Base-by-base conservation (phyloP, 2,888 invertebrate genomes). In the Diarsia rubi region DNA sequence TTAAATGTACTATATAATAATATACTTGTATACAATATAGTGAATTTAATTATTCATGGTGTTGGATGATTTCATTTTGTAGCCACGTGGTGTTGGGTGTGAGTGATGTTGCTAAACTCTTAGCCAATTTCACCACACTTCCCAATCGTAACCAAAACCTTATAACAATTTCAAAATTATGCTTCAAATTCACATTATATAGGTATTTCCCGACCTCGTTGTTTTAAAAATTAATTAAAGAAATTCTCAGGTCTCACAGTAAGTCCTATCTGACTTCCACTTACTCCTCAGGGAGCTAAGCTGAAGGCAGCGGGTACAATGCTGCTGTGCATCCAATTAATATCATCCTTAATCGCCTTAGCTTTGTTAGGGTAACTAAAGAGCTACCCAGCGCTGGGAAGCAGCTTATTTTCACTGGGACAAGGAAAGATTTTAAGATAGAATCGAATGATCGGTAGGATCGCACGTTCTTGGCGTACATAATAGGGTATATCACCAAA, bases 281-380 rank as follows among this genome's bases (percentile, higher is more conserved):
- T 45, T 19, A 59, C 19, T 14, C 65, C 47, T 54, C 3, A 31
- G 67, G 47, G 59, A 31, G 16, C 19, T 27, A 12, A 14, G 59
- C 62, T 70, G 24, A 31, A 16, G 16, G n/a, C 37, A 16, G 59
- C 3, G 47, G 60, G 42, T 54, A 52, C n/a, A 31, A 47, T 31
- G 31, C 54, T 57, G 68, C 14, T 65, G 59, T 60, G 80, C 60
- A 84, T 73, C 31, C 68, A 66, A 80, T 81, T 81, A 69, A 73
- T 52, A 31, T 66, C 62, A 79, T 80, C 65, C 52, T 42, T 84
- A 81, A 84, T 84, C 80, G 45, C 45, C 68, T 81, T 73, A 81
- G 12, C 45, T 47, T 79, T 79, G 62, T 19, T 57, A 62, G 24
- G 45, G 52, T 24, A 73, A 73, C 65, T 52, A 66, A 64, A 31